Base-by-base conservation (phyloP, 2,888 invertebrate species). In the Dicyrtoma fusca region DNA sequence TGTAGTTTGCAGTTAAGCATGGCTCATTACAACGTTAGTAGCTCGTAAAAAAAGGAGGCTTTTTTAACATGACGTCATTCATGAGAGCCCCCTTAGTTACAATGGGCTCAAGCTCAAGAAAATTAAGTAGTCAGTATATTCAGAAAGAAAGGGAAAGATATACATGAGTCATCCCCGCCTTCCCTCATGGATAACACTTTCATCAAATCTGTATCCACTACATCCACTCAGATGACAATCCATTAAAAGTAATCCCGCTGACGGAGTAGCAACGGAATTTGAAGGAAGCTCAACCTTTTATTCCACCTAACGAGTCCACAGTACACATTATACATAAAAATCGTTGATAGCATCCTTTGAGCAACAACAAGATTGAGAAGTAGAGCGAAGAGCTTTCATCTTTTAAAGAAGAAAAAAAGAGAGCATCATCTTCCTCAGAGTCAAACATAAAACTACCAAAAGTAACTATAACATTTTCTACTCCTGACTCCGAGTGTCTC, bases 191-290 rank as follows among this genome's bases (percentile, higher is more conserved):
- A 34, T 34, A 34, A 34, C 59, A 26, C 42, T 34, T 44, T 61
- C 61, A 61, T 61, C 42, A 61, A 61, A 61, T 61, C 57, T 57
- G 25, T 57, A 34, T 34, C 34, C n/a, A 49, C 57, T 57, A 8
- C 23, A 34, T 34, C 34, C n/a, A 49, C 49, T 17, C n/a, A 49
- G 61, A 61, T 61, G 61, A 61, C 61, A 61, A 42, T 61, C 61
- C 61, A 61, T 61, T 61, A 61, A 61, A 61, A 44, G 3, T 42
- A 61, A 61, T 61, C 61, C 61, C 42, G 34, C 61, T 61, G 34
- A 61, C 26, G 44, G 34, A 25, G 44, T n/a, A 49, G 19, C n/a
- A 49, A 19, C 3, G 19, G 11, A 61, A 61, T n/a, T n/a, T n/a
- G n/a, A 61, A 61, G 1, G 19, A n/a, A 17, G 19, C 17, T 11